Evolutionary conservation across 2,113 vertebrate genomes (phyloP).

Genomic region (Parus major): DNA sequence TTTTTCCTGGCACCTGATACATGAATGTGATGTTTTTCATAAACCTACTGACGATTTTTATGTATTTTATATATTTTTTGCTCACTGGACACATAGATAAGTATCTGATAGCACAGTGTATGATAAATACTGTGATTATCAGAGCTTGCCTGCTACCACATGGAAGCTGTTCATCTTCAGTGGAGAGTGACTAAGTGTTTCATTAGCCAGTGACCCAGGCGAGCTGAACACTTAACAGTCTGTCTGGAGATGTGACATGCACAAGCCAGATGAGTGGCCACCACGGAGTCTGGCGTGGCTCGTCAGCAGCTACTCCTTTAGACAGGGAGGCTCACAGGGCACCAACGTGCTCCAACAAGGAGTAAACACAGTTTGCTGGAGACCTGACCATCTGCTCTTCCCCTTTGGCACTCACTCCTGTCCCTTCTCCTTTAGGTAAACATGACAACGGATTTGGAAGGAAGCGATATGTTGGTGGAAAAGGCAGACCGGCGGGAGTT

Average conservation of each 20-base stretch:
- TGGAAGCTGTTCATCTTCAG: slow-evolving; percentile 56
- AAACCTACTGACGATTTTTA: not conserved
- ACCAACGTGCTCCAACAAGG: not conserved
- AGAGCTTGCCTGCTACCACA: slow-evolving; percentile 34
- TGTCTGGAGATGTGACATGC: slow-evolving; percentile 24
- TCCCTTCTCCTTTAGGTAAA: slow-evolving; percentile 84
- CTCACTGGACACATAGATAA: not conserved
- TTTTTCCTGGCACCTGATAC: not conserved
- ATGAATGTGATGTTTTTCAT: not conserved
- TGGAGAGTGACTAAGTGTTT: slow-evolving; percentile 63
- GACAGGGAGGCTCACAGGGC: not conserved
- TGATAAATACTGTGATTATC: slow-evolving; percentile 40
- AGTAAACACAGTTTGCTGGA: not conserved
- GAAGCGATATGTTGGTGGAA: slow-evolving; percentile 96
- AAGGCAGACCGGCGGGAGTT: slow-evolving; percentile 97
- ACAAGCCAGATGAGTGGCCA: not conserved
- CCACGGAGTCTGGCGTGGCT: not conserved
- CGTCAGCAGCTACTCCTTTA: not conserved
- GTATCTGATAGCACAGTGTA: not conserved
- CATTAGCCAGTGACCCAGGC: slow-evolving; percentile 48
- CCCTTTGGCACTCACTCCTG: not conserved
- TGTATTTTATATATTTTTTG: not conserved
- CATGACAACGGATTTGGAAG: slow-evolving; percentile 94
- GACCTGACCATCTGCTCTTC: slow-evolving; percentile 5
- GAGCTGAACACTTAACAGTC: not conserved